phyloP scores from a whole-genome alignment of 2,888 invertebrate genomes.

The Cabera pusaria region DNA sequence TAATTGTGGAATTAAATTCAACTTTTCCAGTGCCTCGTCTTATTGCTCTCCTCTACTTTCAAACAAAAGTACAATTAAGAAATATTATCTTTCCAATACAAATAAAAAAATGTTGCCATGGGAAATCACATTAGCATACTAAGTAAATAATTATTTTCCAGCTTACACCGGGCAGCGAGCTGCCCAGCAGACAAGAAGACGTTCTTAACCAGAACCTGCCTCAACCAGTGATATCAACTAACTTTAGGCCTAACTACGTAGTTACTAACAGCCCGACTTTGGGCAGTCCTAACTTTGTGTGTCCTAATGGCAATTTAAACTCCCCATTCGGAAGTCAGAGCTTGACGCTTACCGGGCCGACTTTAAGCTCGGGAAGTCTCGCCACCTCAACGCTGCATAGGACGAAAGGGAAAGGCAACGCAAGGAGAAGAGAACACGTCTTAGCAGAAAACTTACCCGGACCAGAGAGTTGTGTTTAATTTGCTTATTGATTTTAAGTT shows the following conservation, averaged over 20 bases:
- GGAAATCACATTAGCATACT: too few relatives aligned
- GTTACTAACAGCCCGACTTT: conserved; percentile 72
- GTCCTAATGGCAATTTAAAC: conserved; percentile 70
- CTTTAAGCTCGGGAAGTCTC: conserved; percentile 70
- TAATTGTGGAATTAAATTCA: too few relatives aligned
- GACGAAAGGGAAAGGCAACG: conserved; percentile 78
- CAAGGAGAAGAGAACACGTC: conserved; percentile 88
- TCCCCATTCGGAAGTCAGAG: conserved; percentile 73
- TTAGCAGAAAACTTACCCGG: conserved; percentile 93
- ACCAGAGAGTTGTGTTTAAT: conserved; percentile 93
- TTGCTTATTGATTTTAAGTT: conserved; percentile 34
- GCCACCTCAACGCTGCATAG: conserved; percentile 74
- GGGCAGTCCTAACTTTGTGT: conserved; percentile 77
- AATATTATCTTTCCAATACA: too few relatives aligned
- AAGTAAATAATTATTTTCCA: conserved; percentile 34
- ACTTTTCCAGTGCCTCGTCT: too few relatives aligned
- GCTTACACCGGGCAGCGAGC: conserved; percentile 63
- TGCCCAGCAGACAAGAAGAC: conserved; percentile 65
- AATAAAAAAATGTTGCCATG: too few relatives aligned
- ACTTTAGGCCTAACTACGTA: conserved; percentile 71
- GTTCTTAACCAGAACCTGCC: conserved; percentile 66
- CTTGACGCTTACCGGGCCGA: conserved; percentile 65
- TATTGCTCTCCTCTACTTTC: too few relatives aligned
- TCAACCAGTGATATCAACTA: conserved; percentile 54
- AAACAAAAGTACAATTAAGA: too few relatives aligned